Evolutionary conservation across 1,140 invertebrate genomes (phyloP).

Genomic region (Drosophila bifasciata): DNA sequence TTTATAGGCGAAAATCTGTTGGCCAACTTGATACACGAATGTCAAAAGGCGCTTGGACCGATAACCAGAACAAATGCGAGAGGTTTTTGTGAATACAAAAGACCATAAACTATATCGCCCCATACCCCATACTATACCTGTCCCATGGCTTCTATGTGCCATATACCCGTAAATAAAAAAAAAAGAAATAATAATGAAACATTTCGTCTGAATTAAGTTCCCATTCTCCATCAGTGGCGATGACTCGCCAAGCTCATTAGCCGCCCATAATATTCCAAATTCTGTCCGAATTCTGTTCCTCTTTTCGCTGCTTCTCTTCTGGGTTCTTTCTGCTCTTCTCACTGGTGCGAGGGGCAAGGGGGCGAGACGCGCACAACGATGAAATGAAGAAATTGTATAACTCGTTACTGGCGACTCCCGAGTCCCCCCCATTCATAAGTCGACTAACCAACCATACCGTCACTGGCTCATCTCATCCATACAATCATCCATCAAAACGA

Average conservation of each 20-base stretch:
- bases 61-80: slow-evolving; percentile 27
- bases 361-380: slow-evolving; percentile 1
- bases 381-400: slow-evolving; percentile 32
- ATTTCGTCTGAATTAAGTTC: slow-evolving; percentile 17
- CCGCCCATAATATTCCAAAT: slow-evolving; percentile 36
- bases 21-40: slow-evolving; percentile 57
- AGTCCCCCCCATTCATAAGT: slow-evolving; percentile 60
- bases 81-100: slow-evolving; percentile 16
- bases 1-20: slow-evolving; percentile 55
- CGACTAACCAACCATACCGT: slow-evolving; percentile 18
- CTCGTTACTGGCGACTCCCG: slow-evolving; percentile 27
- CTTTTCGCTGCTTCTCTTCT: neutral
- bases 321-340: neutral
- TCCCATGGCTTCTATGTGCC: too few relatives aligned
- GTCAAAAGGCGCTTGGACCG: slow-evolving; percentile 57
- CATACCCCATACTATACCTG: too few relatives aligned
- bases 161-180: neutral
- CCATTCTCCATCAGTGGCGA: too few relatives aligned
- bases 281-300: neutral
- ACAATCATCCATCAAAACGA: slow-evolving; percentile 32
- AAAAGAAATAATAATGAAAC: slow-evolving; percentile 38
- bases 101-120: slow-evolving; percentile 39
- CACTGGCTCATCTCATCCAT: slow-evolving; percentile 12
- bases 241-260: slow-evolving; percentile 27
- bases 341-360: neutral